Evolutionary conservation across 2,113 vertebrate species (phyloP).

Genomic region (Girardinichthys multiradiatus): DNA sequence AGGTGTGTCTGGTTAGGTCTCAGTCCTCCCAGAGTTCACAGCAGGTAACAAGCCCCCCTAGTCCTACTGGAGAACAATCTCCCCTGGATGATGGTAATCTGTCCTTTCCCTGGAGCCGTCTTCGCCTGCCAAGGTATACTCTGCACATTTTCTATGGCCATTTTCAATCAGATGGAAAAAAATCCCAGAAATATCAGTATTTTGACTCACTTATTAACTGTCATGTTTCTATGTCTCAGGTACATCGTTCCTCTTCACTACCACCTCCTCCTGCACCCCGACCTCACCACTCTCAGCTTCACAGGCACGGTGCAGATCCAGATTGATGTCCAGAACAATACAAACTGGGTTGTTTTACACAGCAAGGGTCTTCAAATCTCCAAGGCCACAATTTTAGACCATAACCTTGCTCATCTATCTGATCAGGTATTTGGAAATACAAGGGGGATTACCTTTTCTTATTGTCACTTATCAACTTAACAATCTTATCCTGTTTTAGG

Average conservation of each 20-base stretch:
- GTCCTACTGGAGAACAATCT: constrained; percentile 43
- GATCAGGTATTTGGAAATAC: constrained; percentile 56
- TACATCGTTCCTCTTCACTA: constrained; percentile 80
- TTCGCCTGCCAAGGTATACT: constrained; percentile 77
- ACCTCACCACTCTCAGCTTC: constrained; percentile 78
- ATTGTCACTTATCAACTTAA: not conserved
- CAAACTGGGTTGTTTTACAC: constrained; percentile 83
- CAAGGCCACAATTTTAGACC: constrained; percentile 74
- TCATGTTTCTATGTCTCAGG: constrained; percentile 44
- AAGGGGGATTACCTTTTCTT: not conserved
- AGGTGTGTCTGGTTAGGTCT: constrained; percentile 40
- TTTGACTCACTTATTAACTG: not conserved
- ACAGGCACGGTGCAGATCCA: constrained; percentile 76
- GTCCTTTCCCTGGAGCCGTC: constrained; percentile 81
- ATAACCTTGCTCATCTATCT: constrained; percentile 62
- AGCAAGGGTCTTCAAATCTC: constrained; percentile 79
- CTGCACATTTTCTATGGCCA: not conserved
- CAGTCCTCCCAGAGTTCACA: constrained; percentile 37
- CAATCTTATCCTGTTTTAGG: constrained; percentile 41
- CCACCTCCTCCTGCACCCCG: constrained; percentile 78
- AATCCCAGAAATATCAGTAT: not conserved
- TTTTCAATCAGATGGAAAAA: not conserved
- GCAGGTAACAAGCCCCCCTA: constrained; percentile 36
- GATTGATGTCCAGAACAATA: constrained; percentile 79
- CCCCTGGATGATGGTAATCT: constrained; percentile 62